Base-by-base conservation (phyloP, 2,797 vertebrate species). In the Manis pentadactyla region DNA sequence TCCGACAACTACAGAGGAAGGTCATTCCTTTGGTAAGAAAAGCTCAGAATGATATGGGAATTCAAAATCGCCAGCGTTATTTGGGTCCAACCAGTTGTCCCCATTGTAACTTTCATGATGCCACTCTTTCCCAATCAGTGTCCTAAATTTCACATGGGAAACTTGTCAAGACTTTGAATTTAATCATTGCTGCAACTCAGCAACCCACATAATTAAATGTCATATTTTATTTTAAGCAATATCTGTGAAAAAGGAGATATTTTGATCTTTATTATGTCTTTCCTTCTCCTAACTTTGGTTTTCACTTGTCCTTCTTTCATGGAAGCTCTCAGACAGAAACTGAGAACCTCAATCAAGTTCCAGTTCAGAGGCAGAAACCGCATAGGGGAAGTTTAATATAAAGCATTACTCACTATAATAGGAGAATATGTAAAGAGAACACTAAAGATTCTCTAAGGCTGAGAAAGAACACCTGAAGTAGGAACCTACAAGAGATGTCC, bases 161-260 rank as follows among this genome's bases (percentile, higher is more conserved):
- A 61, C 4, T 23, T 86, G 83, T 61, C 7, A 1, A 78, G n/a
- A 78, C 25, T 66, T 9, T 63, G 53, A 91, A 88, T 64, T 82
- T 89, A 49, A 81, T 59, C 49, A 53, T 17, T 63, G 5, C 13
- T 66, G 14, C 46, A 53, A 74, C 21, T 86, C 61, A 90, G n/a
- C 37, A 83, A 31, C 15, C n/a, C 29, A 7, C 7, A 57, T 51
- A 78, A 69, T 27, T 73, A 51, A 92, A 34, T 74, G 6, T 12
- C 66, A 66, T 27, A 14, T 66, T 91, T 93, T 46, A 92, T 75
- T 95, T 92, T 46, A 82, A 84, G 37, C 57, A 59, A 37, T 71
- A 73, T 61, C 34, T 7, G 2, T 46, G 59, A 51, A 69, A 87
- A 74, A n/a, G 3, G 31, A 85, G 12, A 55, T 46, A 12, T 46